Base-by-base conservation (phyloP, 2,888 invertebrate species). In the Linhomoeus sp. region DNA sequence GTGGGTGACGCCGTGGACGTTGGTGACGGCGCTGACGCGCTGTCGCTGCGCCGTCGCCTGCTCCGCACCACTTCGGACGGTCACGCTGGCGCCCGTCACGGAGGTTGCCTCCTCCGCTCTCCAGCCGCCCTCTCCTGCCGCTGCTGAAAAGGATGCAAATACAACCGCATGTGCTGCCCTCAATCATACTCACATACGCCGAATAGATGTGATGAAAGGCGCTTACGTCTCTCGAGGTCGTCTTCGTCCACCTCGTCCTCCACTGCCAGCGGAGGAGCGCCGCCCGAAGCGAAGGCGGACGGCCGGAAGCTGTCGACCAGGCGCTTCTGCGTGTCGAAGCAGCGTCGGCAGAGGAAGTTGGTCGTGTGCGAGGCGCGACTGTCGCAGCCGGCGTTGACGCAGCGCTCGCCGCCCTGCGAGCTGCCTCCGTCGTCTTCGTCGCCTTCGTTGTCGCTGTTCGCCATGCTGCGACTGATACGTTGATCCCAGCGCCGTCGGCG, bases 331-430 rank as follows among this genome's bases (percentile, higher is more conserved):
- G 50, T 53, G 23, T 54, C 55, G 42, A 62, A 59, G 46, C 62
- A 62, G 25, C 49, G 49, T 25, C 52, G 52, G 49, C 62, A 62
- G 43, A 62, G 55, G 52, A 61, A 60, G 45, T 62, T 62, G 22
- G 59, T 59, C n/a, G 54, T 50, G 35, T 59, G 59, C 1, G 58
- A 55, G 1, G 60, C 60, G 7, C 53, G 55, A 5, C 5, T 5
- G 41, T 54, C 51, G 49, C 61, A 61, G 36, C 52, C 50, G 36
- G 49, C 48, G 45, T 61, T 61, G 46, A 61, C 58, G 49, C 61
- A 61, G 58, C 29, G 29, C 29, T 5, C 29, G 7, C 29, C 7
- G 29, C 7, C 29, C 7, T 12, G 29, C 29, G 29, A 3, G 37
- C 17, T 5, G 9, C 7, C 37, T 7, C 5, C 37, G 3, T 5